Conservation (phyloP, 2,888 invertebrate species). For the Caenorhabditis sp. region DNA sequence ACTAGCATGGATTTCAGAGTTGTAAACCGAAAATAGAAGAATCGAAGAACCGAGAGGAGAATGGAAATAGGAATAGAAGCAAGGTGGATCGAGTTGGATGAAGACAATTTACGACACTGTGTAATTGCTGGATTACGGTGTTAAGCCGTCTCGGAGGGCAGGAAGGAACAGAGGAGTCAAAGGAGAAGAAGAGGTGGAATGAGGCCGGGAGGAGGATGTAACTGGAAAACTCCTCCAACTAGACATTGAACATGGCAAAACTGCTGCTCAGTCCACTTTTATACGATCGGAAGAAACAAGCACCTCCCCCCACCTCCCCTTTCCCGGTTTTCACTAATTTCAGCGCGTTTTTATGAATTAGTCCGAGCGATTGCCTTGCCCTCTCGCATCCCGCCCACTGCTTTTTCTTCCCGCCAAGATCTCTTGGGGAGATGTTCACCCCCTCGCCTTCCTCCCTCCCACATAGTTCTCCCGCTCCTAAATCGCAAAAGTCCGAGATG, state of each 20-base stretch:
- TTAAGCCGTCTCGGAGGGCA: constrained; percentile 61
- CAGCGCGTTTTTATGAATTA: constrained; percentile 64
- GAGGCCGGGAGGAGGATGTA: constrained; percentile 18
- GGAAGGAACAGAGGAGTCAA: constrained; percentile 22
- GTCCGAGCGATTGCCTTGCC: constrained; percentile 47
- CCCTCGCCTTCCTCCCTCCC: constrained; percentile 4
- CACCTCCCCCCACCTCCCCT: constrained; percentile 37
- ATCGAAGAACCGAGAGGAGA: constrained; percentile 14
- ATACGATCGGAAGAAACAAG: constrained; percentile 55
- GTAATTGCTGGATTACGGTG: constrained; percentile 69
- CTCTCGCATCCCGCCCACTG: constrained; percentile 47
- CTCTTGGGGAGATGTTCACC: constrained; percentile 13
- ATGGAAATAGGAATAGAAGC: constrained; percentile 5
- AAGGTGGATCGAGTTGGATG: constrained; percentile 35
- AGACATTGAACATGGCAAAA: constrained; percentile 47
- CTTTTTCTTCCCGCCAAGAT: constrained; percentile 46
- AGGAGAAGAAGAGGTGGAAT: constrained; percentile 10
- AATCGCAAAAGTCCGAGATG: constrained; percentile 46
- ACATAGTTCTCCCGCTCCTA: constrained; percentile 1
- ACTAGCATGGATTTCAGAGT: constrained; percentile 41
- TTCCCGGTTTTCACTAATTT: constrained; percentile 63
- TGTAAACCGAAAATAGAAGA: constrained; percentile 28
- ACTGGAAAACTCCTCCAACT: background rate
- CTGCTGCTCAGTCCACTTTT: constrained; percentile 52
- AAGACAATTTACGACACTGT: constrained; percentile 54